Conservation (phyloP, 2,888 invertebrate genomes). For the Eumerus sabulonum region DNA sequence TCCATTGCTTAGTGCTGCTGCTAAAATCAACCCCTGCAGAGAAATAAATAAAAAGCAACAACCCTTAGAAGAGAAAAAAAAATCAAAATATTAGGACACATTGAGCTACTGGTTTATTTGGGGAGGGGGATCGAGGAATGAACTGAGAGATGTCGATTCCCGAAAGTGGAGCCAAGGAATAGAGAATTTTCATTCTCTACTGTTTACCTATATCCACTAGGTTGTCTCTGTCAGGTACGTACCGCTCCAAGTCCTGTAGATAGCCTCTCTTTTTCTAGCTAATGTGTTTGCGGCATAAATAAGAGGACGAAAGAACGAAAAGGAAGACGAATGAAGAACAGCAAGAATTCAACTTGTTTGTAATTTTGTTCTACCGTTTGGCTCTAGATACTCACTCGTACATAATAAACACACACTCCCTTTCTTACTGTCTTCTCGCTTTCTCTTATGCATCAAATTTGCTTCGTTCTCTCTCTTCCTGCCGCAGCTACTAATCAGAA, state of each 20-base stretch:
- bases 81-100: conserved; percentile 48
- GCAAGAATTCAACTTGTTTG: conserved; percentile 40
- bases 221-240: conserved; percentile 24
- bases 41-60: conserved; percentile 18
- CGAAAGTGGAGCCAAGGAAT: conserved; percentile 36
- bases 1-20: conserved; percentile 45
- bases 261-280: conserved; percentile 9
- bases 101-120: conserved; percentile 10
- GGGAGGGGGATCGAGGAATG: not conserved
- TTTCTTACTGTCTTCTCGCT: conserved; percentile 11
- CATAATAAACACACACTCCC: conserved; percentile 38
- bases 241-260: not conserved
- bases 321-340: conserved; percentile 12
- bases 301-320: conserved; percentile 18
- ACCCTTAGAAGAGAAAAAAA: conserved; percentile 55
- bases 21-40: not conserved
- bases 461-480: not conserved
- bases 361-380: conserved; percentile 38
- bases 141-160: conserved; percentile 6
- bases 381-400: conserved; percentile 16
- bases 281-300: conserved; percentile 14
- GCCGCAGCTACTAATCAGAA: not conserved
- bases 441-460: not conserved
- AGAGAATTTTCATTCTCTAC: conserved; percentile 41
- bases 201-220: conserved; percentile 26